Evolutionary conservation across 2,797 vertebrate genomes (phyloP), one percentile per base, ranked within the genome.

Genomic region (Tragelaphus oryx): DNA sequence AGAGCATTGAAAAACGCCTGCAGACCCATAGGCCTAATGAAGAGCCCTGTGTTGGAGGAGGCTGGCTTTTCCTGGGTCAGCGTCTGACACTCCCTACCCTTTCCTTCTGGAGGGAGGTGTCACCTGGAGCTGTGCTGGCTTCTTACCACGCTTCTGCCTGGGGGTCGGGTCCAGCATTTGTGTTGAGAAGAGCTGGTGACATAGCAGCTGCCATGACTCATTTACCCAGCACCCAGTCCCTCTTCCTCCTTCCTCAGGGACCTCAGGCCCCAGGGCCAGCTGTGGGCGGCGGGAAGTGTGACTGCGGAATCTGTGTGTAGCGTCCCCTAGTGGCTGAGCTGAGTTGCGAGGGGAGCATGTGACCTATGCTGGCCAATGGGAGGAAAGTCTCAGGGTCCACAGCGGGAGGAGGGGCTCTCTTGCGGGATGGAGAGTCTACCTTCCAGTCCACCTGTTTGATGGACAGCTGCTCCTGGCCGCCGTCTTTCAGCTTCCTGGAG

Each of bases 1-100:
- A 81, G 57, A 95, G 41, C 46, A 12, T 92, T 97, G 96, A 93
- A 94, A 97, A 82, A 82, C 41, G 65, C 92, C 91, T 94, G 85
- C 90, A 92, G 96, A 96, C 93, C 81, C 87, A 28, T 88, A 81
- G 85, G 96, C 94, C 95, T 89, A 82, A 87, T 9, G 46, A 71
- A 54, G 30, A 11, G 4, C 5, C 11, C 1, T 0, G 20, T 12
- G 55, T 14, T 1, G 8, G 41, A 44, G 37, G 50, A 55, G 46
- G 16, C 84, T 46, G 41, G 22, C 30, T 65, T n/a, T 57, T 60
- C 20, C 37, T 28, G 30, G 22, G 13, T 50, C 1, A 4, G 30
- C 60, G 11, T 24, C 2, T 9, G 50, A 60, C 17, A 8, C 55
- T 30, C 41, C 7, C 5, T 13, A 4, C 2, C 0, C 33, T 75